Conservation (phyloP, 2,797 vertebrate genomes). For the Staurois parvus region DNA sequence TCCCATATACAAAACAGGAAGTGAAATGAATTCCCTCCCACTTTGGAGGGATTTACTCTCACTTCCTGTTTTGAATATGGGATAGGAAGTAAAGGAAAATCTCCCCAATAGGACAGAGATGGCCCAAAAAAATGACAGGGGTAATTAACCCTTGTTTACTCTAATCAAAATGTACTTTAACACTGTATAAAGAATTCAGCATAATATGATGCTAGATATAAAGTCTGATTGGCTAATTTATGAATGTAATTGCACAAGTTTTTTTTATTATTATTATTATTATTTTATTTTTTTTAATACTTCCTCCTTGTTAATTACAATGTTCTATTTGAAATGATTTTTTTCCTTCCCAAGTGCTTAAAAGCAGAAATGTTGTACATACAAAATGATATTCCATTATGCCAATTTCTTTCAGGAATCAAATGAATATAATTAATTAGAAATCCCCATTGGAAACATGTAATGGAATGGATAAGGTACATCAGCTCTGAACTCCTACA, state of each 20-base stretch:
- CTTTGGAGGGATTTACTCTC: too few species aligned
- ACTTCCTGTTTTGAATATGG: too few species aligned
- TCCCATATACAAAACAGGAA: too few species aligned
- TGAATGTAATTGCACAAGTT: not conserved
- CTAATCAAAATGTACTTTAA: too few species aligned
- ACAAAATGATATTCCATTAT: constrained; percentile 39
- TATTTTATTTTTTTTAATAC: constrained; percentile 1
- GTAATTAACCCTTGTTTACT: too few species aligned
- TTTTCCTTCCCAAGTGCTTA: constrained; percentile 23
- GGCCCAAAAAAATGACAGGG: too few species aligned
- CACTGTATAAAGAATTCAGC: too few species aligned
- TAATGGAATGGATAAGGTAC: constrained; percentile 44
- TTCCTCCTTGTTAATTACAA: constrained; percentile 15
- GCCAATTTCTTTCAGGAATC: constrained; percentile 18
- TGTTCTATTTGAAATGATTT: constrained; percentile 30
- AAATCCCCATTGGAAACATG: constrained; percentile 40
- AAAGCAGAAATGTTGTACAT: constrained; percentile 30
- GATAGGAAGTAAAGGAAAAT: too few species aligned
- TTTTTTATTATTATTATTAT: too few species aligned
- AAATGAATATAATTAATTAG: constrained; percentile 57
- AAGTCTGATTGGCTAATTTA: not conserved
- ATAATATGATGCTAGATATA: too few species aligned
- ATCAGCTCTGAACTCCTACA: not conserved
- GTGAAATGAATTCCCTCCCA: too few species aligned
- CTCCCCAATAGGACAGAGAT: too few species aligned